These are phyloP conservation scores for Penaeus vannamei DNA, from an alignment of 1,140 invertebrate species.

Conservation along the genomic window DNA sequence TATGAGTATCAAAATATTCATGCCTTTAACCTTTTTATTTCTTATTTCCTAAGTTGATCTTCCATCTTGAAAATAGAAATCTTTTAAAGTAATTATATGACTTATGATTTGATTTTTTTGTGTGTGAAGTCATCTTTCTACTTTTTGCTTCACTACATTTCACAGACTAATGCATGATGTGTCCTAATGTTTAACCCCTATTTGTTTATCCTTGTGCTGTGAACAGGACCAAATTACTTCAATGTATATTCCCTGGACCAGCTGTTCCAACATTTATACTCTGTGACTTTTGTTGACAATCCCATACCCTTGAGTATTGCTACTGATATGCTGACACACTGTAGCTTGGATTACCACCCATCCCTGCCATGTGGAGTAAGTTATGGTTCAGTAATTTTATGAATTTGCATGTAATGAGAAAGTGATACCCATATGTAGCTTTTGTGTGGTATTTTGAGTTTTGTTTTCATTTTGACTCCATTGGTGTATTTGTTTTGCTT, in stretches of 20 bases:
- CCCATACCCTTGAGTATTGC: background rate
- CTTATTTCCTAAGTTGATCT: too few species aligned
- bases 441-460: background rate
- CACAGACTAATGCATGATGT: too few species aligned
- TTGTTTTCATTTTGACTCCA: background rate
- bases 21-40: too few species aligned
- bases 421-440: background rate
- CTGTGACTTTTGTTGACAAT: background rate
- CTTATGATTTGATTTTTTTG: too few species aligned
- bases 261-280: background rate
- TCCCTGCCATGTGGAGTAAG: background rate
- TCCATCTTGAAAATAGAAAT: too few species aligned
- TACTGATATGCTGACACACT: background rate
- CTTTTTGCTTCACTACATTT: too few species aligned
- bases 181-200: too few species aligned
- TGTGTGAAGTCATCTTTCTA: too few species aligned
- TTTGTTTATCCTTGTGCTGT: background rate
- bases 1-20: too few species aligned
- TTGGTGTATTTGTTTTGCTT: background rate
- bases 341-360: slow-evolving; percentile 4
- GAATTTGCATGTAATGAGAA: too few species aligned
- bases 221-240: slow-evolving; percentile 1
- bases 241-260: background rate
- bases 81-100: too few species aligned
- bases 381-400: background rate